Evolutionary conservation across 2,888 invertebrate species (phyloP).

Genomic region (Monopis laevigella): DNA sequence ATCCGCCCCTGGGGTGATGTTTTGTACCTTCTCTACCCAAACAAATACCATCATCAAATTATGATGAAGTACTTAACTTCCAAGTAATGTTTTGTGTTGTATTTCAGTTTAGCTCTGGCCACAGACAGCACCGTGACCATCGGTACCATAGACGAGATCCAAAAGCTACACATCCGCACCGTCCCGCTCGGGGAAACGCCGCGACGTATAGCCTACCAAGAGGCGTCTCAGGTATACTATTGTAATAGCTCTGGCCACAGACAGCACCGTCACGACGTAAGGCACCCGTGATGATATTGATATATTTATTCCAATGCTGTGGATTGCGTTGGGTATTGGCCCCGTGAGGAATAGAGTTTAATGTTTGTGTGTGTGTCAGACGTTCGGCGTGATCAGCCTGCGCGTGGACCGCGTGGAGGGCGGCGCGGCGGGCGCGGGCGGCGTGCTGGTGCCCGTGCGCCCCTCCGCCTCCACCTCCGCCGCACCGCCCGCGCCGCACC

Average conservation of each 20-base stretch:
- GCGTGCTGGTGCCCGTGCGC: conserved; percentile 35
- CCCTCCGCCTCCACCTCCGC: conserved; percentile 24
- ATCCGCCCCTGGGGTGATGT: too few species aligned
- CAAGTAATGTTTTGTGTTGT: too few species aligned
- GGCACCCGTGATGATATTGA: too few species aligned
- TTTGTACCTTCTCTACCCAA: too few species aligned
- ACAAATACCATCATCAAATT: too few species aligned
- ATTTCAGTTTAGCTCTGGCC: conserved; percentile 80
- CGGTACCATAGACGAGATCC: conserved; percentile 98
- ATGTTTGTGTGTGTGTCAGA: conserved; percentile 48
- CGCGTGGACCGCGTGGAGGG: conserved; percentile 88
- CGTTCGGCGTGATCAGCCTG: conserved; percentile 93
- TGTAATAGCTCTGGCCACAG: too few species aligned
- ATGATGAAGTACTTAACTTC: too few species aligned
- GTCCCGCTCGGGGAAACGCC: conserved; percentile 96
- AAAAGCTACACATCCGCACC: conserved; percentile 96
- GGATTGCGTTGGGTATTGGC: too few species aligned
- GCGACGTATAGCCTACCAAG: conserved; percentile 94
- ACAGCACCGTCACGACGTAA: too few species aligned
- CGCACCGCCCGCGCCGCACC: conserved; percentile 22
- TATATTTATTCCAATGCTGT: too few species aligned
- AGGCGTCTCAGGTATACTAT: conserved; percentile 80
- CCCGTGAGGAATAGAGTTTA: too few species aligned
- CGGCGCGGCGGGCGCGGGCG: conserved; percentile 45
- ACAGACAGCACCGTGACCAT: conserved; percentile 91